Conservation (phyloP, 2,888 invertebrate species). For the Cremastobaeus sp. region DNA sequence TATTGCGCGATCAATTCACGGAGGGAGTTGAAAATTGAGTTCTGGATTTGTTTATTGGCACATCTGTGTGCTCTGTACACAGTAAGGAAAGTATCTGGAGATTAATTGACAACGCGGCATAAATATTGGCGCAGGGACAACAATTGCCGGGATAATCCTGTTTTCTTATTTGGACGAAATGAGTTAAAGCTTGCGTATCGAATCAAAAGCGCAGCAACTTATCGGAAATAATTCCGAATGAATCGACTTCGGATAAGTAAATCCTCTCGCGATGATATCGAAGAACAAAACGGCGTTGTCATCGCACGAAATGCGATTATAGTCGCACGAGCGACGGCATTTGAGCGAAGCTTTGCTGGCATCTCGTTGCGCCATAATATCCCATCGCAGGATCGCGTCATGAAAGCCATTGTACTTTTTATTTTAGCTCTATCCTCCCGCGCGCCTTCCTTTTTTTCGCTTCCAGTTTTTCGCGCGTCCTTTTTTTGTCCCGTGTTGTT, state of each 20-base stretch:
- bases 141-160: constrained; percentile 49
- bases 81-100: too few relatives aligned
- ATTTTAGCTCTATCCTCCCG: constrained; percentile 34
- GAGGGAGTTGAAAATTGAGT: too few relatives aligned
- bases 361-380: constrained; percentile 61
- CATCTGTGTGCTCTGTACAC: too few relatives aligned
- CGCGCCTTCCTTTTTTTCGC: constrained; percentile 2
- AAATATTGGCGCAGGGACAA: constrained; percentile 25
- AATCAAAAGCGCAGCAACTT: constrained; percentile 56
- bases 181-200: constrained; percentile 48
- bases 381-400: constrained; percentile 62
- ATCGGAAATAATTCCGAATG: constrained; percentile 60
- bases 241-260: constrained; percentile 59
- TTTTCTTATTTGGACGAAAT: constrained; percentile 56
- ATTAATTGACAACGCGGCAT: constrained; percentile 24
- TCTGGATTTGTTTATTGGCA: too few relatives aligned
- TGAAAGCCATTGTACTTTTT: constrained; percentile 63
- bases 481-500: constrained; percentile 28
- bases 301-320: constrained; percentile 61
- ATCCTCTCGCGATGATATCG: constrained; percentile 60
- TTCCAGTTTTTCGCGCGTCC: constrained; percentile 24
- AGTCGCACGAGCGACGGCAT: constrained; percentile 55
- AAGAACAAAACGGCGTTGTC: constrained; percentile 62
- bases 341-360: constrained; percentile 49
- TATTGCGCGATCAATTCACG: too few relatives aligned